Evolutionary conservation across 2,113 vertebrate species (phyloP).

Genomic region (Mustelus asterias): DNA sequence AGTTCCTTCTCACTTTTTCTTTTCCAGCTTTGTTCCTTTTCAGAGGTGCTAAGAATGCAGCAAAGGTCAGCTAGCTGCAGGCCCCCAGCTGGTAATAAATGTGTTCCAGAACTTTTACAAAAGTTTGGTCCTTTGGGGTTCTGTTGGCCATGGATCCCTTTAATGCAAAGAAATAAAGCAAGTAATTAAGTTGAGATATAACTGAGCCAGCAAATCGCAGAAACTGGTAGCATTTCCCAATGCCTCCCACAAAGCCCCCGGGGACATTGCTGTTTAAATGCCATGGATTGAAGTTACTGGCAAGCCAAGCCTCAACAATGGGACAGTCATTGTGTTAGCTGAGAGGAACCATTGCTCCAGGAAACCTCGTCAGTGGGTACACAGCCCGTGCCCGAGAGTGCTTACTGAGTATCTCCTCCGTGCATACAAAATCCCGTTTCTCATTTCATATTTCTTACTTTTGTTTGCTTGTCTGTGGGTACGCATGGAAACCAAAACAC

Average conservation of each 20-base stretch:
- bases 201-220: background rate
- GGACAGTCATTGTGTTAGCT: background rate
- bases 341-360: background rate
- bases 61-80: conserved; percentile 48
- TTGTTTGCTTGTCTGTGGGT: background rate
- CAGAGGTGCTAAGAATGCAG: background rate
- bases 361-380: background rate
- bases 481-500: background rate
- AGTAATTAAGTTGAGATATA: background rate
- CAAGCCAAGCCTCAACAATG: background rate
- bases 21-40: conserved; percentile 6
- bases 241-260: background rate
- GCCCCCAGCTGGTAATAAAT: conserved; percentile 73
- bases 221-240: background rate
- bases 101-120: conserved; percentile 78
- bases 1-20: background rate
- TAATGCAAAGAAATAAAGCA: rapidly evolving
- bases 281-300: background rate
- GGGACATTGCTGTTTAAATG: background rate
- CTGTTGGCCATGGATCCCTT: conserved; percentile 84
- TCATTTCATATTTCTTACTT: background rate
- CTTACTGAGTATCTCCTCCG: background rate
- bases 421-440: background rate
- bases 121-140: conserved; percentile 87
- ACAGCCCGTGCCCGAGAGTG: background rate